Evolutionary conservation across 2,888 invertebrate species (phyloP).

Genomic region (Drosophila aldrichi): DNA sequence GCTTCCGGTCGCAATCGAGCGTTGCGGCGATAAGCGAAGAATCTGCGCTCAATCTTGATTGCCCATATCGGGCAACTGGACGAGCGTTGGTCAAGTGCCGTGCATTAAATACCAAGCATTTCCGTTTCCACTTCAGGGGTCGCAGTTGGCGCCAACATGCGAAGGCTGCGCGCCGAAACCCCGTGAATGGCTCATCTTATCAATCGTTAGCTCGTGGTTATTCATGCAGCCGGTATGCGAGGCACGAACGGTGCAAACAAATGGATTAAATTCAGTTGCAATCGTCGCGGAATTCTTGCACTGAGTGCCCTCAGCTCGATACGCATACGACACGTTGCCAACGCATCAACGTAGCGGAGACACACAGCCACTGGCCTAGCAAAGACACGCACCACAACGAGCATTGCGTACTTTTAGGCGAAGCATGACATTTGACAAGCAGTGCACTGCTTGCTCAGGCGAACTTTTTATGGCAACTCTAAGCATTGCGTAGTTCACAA

Average conservation of each 20-base stretch:
- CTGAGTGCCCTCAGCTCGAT: constrained; percentile 15
- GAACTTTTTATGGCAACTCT: constrained; percentile 4
- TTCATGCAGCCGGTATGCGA: constrained; percentile 36
- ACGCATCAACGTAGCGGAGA: not conserved
- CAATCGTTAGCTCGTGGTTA: constrained; percentile 14
- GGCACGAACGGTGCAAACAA: constrained; percentile 16
- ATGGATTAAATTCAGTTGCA: constrained; percentile 20
- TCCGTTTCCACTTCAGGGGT: constrained; percentile 43
- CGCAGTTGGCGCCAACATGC: not conserved
- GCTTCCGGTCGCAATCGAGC: constrained; percentile 26
- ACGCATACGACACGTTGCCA: constrained; percentile 49
- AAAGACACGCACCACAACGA: not conserved
- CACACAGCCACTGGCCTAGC: not conserved
- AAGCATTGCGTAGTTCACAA: not conserved
- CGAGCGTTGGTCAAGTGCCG: constrained; percentile 9
- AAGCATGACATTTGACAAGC: not conserved
- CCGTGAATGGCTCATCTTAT: constrained; percentile 39
- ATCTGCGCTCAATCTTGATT: constrained; percentile 6
- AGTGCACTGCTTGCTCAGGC: not conserved
- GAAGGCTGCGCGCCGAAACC: constrained; percentile 12
- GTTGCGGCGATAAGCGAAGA: constrained; percentile 24
- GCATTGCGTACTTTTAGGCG: constrained; percentile 6
- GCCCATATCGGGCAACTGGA: not conserved
- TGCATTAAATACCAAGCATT: not conserved
- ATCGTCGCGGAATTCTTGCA: not conserved